A percentile compares a stretch with the other conserved stretches of the same genome.
These are phyloP conservation scores for Neodiprion fabricii DNA, from an alignment of 1,140 invertebrate genomes.

Conservation along the genomic window DNA sequence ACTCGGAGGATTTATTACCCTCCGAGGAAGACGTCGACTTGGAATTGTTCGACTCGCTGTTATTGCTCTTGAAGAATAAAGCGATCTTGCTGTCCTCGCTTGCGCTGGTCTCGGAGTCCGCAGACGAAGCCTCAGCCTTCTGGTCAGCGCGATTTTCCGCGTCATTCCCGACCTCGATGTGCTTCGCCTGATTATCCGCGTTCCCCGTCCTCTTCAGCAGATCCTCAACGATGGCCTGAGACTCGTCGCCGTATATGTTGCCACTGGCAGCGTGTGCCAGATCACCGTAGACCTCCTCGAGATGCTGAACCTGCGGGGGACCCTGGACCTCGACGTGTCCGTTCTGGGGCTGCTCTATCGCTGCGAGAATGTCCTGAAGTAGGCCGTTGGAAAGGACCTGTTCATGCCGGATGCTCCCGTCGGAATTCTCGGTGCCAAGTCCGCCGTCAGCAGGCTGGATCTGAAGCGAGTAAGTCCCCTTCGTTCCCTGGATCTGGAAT, in stretches of 20 bases:
- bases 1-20: neutral
- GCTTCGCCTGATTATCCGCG: neutral
- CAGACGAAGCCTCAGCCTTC: neutral
- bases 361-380: constrained; percentile 77
- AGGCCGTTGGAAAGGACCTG: constrained; percentile 79
- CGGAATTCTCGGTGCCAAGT: constrained; percentile 53
- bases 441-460: constrained; percentile 70
- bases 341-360: constrained; percentile 69
- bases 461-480: constrained; percentile 74
- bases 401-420: constrained; percentile 67
- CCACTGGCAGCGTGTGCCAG: constrained; percentile 32
- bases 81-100: constrained; percentile 38
- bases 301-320: constrained; percentile 33
- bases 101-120: constrained; percentile 6
- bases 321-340: constrained; percentile 45
- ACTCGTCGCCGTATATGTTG: constrained; percentile 30
- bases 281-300: constrained; percentile 41
- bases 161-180: constrained; percentile 22
- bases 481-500: constrained; percentile 68
- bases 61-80: constrained; percentile 47
- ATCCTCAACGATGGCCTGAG: neutral
- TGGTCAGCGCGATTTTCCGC: constrained; percentile 24
- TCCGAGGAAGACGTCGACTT: constrained; percentile 22
- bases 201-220: constrained; percentile 9
- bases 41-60: constrained; percentile 35